These are phyloP conservation scores for Idaea dimidiata DNA, from an alignment of 2,888 invertebrate species.

Conservation along the genomic window DNA sequence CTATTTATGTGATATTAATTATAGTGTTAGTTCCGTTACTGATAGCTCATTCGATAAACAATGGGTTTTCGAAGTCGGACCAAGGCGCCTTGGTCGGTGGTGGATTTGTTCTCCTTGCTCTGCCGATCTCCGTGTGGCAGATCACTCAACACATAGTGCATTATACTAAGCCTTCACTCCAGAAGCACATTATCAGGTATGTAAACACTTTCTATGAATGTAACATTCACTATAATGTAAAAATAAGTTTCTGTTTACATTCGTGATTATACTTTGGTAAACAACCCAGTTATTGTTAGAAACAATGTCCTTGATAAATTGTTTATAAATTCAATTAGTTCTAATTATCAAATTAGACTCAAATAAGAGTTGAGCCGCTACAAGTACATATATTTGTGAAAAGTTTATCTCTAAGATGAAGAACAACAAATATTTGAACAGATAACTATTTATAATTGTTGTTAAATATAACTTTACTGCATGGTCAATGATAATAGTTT, in stretches of 20 bases:
- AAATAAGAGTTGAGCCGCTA: no score
- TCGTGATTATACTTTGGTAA: constrained; percentile 14
- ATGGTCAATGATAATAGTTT: no score
- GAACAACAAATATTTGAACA: no score
- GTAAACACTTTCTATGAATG: constrained; percentile 12
- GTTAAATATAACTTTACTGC: no score
- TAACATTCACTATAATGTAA: background rate
- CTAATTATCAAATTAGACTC: background rate
- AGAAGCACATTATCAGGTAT: constrained; percentile 95
- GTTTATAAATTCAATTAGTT: background rate
- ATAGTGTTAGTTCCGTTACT: constrained; percentile 92
- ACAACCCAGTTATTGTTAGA: constrained; percentile 3
- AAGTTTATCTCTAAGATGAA: background rate
- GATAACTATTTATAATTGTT: no score
- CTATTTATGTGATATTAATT: constrained; percentile 89
- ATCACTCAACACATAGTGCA: constrained; percentile 96
- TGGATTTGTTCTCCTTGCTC: constrained; percentile 93
- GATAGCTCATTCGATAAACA: constrained; percentile 88
- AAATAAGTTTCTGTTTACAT: constrained; percentile 4
- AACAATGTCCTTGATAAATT: background rate
- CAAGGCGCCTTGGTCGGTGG: constrained; percentile 93
- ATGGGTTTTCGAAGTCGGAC: constrained; percentile 89
- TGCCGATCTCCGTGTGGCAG: constrained; percentile 97
- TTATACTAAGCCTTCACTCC: constrained; percentile 94
- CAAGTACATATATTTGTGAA: background rate